phyloP scores from a whole-genome alignment of 2,797 vertebrate species.

The Argya squamiceps region DNA sequence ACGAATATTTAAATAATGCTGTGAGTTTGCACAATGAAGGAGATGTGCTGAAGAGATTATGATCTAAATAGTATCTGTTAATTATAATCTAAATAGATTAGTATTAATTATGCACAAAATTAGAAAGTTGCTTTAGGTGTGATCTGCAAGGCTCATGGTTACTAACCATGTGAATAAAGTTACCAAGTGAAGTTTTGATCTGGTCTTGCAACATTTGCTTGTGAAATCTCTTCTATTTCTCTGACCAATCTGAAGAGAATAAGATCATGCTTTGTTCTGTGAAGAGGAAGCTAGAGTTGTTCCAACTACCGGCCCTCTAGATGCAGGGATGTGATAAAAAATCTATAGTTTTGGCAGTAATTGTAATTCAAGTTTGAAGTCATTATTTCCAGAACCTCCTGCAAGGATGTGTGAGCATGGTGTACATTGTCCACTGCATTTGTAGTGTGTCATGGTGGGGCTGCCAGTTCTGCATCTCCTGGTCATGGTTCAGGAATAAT shows the following conservation, averaged over 20 bases:
- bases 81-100: constrained; percentile 5
- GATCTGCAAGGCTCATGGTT: neutral
- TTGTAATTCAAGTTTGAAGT: neutral
- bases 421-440: fast-evolving
- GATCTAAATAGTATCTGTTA: neutral
- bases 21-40: neutral
- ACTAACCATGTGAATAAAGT: neutral
- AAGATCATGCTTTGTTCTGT: neutral
- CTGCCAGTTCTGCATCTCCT: neutral
- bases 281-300: neutral
- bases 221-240: neutral
- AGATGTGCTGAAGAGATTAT: neutral
- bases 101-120: neutral
- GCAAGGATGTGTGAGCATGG: neutral
- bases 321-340: neutral
- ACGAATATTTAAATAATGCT: constrained; percentile 1
- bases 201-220: neutral
- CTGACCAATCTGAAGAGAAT: neutral
- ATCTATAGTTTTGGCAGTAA: neutral
- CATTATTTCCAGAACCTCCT: neutral
- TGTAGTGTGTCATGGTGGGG: neutral
- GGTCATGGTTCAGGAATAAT: neutral
- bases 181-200: neutral
- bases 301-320: neutral
- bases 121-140: neutral